Base-by-base conservation (phyloP, 2,888 invertebrate species). In the Chrysolina haemoptera region DNA sequence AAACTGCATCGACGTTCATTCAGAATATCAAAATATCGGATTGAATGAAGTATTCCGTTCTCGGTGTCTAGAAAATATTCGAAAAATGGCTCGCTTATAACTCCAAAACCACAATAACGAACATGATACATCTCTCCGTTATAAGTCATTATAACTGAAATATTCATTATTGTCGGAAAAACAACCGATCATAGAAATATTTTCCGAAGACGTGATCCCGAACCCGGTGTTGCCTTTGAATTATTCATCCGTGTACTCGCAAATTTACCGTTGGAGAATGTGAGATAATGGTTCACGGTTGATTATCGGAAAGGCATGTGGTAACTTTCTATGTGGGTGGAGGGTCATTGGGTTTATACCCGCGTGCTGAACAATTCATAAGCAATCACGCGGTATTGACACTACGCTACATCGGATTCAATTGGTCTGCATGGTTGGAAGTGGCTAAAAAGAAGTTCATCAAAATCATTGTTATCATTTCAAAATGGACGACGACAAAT, bases 111-210 rank as follows among this genome's bases (percentile, higher is more conserved):
- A 6, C 59, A 27, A n/a, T 27, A 59, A 35, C 59, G 10, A 35
- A 5, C n/a, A 35, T 59, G 35, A 22, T n/a, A 35, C n/a, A n/a
- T 59, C 59, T 59, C 46, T n/a, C 27, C 16, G 35, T 14, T n/a
- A 16, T 10, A n/a, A 35, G 27, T 59, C 59, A 35, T 59, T 59
- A 35, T 9, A 59, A 59, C 59, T 59, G 59, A 59, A 59, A 59
- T 59, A 59, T 59, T n/a, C 59, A 27, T 27, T 59, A n/a, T 22
- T 16, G 59, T 14, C n/a, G 27, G 27, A 59, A 59, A 59, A 22
- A 59, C 14, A 14, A 59, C 27, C n/a, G 22, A 22, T 27, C 59
- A 35, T 59, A n/a, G 35, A 59, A 59, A 59, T 35, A 59, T 59
- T 59, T 59, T 27, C n/a, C 35, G 9, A 27, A 35, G 35, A 59